Conservation (phyloP, 2,113 vertebrate species). For the Motacilla tschutschensis region DNA sequence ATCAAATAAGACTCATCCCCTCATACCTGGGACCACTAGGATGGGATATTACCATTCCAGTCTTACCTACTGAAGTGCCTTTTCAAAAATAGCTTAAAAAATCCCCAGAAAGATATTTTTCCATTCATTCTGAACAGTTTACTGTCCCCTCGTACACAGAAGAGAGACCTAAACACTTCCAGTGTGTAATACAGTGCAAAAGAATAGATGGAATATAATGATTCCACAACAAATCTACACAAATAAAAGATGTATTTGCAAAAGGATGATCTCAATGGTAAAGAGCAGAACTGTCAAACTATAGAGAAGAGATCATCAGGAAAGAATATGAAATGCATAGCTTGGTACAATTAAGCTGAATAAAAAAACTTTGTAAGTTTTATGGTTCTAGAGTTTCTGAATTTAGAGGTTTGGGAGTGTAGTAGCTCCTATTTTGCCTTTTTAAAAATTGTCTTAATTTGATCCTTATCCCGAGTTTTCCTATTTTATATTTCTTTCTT, state of each 20-base stretch:
- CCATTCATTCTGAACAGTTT: neutral
- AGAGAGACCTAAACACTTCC: neutral
- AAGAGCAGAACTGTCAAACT: neutral
- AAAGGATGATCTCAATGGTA: neutral
- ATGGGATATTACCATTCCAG: neutral
- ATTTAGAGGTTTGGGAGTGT: neutral
- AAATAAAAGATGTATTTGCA: neutral
- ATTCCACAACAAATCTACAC: neutral
- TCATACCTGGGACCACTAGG: neutral
- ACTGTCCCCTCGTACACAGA: rapidly evolving
- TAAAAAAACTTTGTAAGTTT: neutral
- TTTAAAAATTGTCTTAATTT: neutral
- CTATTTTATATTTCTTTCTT: neutral
- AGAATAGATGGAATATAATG: neutral
- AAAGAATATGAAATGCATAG: neutral
- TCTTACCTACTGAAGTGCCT: neutral
- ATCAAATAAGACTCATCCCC: neutral
- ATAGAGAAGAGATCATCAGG: neutral
- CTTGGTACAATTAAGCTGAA: neutral
- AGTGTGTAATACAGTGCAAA: neutral
- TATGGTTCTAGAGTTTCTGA: neutral
- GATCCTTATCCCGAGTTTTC: neutral
- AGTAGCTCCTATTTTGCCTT: neutral
- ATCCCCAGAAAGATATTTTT: neutral
- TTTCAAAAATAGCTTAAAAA: neutral